Evolutionary conservation across 2,888 invertebrate species (phyloP).

Genomic region (Hydroisotoma schaefferi): DNA sequence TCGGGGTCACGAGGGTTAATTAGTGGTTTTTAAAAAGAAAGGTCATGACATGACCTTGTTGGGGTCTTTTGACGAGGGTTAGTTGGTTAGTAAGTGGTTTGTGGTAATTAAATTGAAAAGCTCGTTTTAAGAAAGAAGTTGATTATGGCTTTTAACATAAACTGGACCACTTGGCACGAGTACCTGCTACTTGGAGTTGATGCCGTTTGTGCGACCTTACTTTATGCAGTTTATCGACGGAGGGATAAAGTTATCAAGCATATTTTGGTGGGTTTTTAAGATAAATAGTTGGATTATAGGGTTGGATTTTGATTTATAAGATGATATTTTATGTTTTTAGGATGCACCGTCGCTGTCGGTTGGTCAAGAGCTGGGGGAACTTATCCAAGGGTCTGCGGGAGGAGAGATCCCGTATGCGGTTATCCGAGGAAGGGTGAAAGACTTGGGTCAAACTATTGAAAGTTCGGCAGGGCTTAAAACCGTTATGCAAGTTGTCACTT

Average conservation of each 20-base stretch:
- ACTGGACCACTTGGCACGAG: constrained; percentile 36
- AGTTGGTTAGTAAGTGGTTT: no score
- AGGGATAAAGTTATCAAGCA: constrained; percentile 35
- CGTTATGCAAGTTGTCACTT: constrained; percentile 42
- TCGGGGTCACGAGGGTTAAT: no score
- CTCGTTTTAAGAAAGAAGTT: no score
- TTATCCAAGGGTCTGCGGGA: constrained; percentile 22
- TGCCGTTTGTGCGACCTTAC: constrained; percentile 31
- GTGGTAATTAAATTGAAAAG: no score
- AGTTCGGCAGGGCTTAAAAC: constrained; percentile 41
- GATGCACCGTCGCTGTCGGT: constrained; percentile 41
- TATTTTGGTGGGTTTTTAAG: constrained; percentile 35
- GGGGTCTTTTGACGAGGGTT: no score
- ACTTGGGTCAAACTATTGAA: constrained; percentile 33
- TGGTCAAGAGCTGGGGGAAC: constrained; percentile 31
- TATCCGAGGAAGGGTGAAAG: constrained; percentile 38
- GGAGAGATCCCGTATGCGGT: constrained; percentile 34
- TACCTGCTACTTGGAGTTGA: constrained; percentile 42
- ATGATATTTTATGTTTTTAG: constrained; percentile 16
- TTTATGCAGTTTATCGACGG: constrained; percentile 35
- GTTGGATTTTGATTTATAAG: no score
- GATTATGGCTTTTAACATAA: constrained; percentile 17
- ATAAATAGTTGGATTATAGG: no score
- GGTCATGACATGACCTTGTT: no score
- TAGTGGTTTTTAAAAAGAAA: no score